A percentile compares a stretch with the other conserved stretches of the same genome.
phyloP scores from a whole-genome alignment of 1,140 invertebrate genomes.

The Elymnias hypermnestra region DNA sequence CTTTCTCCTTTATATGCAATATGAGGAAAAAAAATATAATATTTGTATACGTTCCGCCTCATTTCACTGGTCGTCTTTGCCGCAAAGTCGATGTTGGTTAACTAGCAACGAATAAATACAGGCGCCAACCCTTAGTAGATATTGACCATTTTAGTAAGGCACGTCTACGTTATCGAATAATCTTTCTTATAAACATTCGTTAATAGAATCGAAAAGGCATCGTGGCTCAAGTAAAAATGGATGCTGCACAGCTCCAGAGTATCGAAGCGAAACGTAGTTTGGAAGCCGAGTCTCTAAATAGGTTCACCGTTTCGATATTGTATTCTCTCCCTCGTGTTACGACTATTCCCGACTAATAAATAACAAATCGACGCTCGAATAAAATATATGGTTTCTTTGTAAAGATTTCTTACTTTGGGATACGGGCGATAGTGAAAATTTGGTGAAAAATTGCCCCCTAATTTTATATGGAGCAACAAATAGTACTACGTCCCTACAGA shows the following conservation, averaged over 20 bases:
- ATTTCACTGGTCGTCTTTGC: conserved; percentile 47
- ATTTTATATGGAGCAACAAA: too few species aligned
- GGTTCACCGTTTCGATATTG: conserved; percentile 59
- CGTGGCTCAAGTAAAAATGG: conserved; percentile 36
- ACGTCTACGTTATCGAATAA: conserved; percentile 29
- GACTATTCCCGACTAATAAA: conserved; percentile 71
- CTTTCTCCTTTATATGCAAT: conserved; percentile 37
- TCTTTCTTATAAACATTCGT: conserved; percentile 19
- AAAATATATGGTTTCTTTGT: conserved; percentile 66
- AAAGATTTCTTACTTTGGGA: conserved; percentile 40
- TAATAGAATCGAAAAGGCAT: conserved; percentile 27
- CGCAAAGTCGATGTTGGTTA: conserved; percentile 50
- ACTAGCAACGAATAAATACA: conserved; percentile 54
- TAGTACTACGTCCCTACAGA: too few species aligned
- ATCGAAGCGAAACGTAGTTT: conserved; percentile 45
- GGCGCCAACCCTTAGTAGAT: conserved; percentile 34
- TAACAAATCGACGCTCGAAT: conserved; percentile 71
- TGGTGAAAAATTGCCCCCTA: conserved; percentile 31
- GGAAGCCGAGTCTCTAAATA: conserved; percentile 55
- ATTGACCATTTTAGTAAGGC: conserved; percentile 29
- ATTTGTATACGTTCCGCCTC: conserved; percentile 47
- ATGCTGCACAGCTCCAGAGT: conserved; percentile 28
- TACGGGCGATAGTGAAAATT: conserved; percentile 37
- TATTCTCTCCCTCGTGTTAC: conserved; percentile 59
- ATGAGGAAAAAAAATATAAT: conserved; percentile 48